These are phyloP conservation scores for Planococcus citri DNA, from an alignment of 1,140 invertebrate genomes.

Conservation along the genomic window DNA sequence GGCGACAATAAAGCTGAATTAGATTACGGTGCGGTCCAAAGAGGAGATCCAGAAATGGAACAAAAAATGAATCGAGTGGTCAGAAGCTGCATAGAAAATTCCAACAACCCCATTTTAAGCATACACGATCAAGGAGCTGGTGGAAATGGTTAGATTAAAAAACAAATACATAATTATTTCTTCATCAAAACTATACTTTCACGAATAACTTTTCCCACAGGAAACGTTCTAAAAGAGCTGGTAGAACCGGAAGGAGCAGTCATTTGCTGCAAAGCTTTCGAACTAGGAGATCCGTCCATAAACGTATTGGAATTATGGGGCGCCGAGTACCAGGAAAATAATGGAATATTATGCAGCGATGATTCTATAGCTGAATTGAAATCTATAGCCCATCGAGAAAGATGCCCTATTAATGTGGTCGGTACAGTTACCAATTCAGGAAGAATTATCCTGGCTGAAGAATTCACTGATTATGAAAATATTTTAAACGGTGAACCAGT, in stretches of 20 bases:
- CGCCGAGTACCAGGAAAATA: slow-evolving; percentile 95
- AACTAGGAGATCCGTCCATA: slow-evolving; percentile 87
- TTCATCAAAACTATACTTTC: slow-evolving; percentile 6
- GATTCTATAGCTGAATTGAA: slow-evolving; percentile 50
- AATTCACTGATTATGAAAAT: slow-evolving; percentile 30
- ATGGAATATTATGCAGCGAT: slow-evolving; percentile 67
- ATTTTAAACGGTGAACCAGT: not conserved
- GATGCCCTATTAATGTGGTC: slow-evolving; percentile 86
- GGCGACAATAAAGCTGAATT: slow-evolving; percentile 73
- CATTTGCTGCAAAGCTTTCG: slow-evolving; percentile 75
- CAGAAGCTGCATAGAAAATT: slow-evolving; percentile 75
- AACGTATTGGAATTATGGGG: slow-evolving; percentile 91
- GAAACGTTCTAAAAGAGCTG: slow-evolving; percentile 93
- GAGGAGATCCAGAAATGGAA: slow-evolving; percentile 97
- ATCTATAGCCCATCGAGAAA: slow-evolving; percentile 68
- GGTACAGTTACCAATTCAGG: slow-evolving; percentile 81
- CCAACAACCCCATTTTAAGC: slow-evolving; percentile 80
- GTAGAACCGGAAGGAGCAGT: slow-evolving; percentile 86
- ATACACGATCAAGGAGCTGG: slow-evolving; percentile 96
- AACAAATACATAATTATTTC: slow-evolving; percentile 1
- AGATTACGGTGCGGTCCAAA: slow-evolving; percentile 92
- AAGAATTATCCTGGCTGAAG: slow-evolving; percentile 60
- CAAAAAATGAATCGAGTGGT: slow-evolving; percentile 92
- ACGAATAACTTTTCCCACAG: slow-evolving; percentile 35
- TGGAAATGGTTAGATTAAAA: slow-evolving; percentile 62